Evolutionary conservation across 1,140 invertebrate species (phyloP).

Genomic region (Drosophila truncata): DNA sequence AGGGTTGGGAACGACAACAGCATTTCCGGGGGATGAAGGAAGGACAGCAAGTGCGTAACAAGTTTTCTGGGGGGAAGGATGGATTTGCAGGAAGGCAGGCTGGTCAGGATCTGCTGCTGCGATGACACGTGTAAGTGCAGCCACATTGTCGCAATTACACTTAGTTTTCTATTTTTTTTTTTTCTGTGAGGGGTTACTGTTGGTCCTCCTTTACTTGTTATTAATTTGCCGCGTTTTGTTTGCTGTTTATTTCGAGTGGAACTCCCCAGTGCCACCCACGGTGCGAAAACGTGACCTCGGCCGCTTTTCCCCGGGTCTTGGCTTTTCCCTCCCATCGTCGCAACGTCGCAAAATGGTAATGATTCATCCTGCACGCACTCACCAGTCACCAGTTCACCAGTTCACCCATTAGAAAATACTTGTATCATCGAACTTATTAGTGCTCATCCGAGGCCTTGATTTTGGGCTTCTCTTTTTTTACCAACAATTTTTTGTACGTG

Average conservation of each 20-base stretch:
- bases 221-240: conserved; percentile 77
- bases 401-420: conserved; percentile 19
- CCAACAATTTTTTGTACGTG: conserved; percentile 28
- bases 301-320: conserved; percentile 38
- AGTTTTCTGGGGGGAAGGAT: conserved; percentile 51
- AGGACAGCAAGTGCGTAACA: conserved; percentile 60
- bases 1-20: conserved; percentile 32
- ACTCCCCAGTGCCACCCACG: conserved; percentile 70
- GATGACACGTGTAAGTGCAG: conserved; percentile 83
- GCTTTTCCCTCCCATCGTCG: neutral
- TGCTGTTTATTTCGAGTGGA: conserved; percentile 75
- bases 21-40: conserved; percentile 21
- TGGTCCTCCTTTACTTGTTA: conserved; percentile 36
- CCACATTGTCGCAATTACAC: conserved; percentile 84
- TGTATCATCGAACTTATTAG: conserved; percentile 64
- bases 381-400: conserved; percentile 1
- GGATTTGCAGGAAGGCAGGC: conserved; percentile 18
- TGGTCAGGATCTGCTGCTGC: conserved; percentile 35
- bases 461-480: conserved; percentile 11
- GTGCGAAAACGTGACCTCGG: conserved; percentile 80
- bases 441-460: conserved; percentile 35
- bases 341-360: conserved; percentile 44
- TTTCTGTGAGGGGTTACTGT: conserved; percentile 8
- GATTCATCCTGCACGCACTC: conserved; percentile 53
- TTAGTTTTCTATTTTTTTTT: conserved; percentile 6